phyloP scores from a whole-genome alignment of 2,888 invertebrate genomes.

The Caenorhabditis sp. region DNA sequence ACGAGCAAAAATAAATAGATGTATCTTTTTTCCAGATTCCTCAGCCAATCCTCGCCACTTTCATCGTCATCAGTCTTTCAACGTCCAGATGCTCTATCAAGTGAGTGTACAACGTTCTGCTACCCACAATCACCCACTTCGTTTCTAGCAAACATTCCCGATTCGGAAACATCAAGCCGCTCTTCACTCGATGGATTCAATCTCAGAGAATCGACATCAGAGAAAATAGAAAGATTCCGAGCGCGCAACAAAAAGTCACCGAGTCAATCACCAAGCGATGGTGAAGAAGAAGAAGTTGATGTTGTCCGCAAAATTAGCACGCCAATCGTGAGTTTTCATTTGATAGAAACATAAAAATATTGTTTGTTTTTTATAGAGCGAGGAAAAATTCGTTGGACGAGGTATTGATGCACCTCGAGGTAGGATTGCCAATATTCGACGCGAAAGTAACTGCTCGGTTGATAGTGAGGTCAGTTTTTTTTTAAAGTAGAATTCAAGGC shows the following conservation, averaged over 20 bases:
- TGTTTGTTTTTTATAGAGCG: conserved; percentile 21
- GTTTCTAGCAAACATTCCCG: conserved; percentile 36
- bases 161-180: conserved; percentile 50
- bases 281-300: conserved; percentile 14
- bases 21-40: background rate
- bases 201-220: conserved; percentile 25
- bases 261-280: conserved; percentile 18
- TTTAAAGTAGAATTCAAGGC: too few species aligned
- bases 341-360: background rate
- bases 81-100: conserved; percentile 34
- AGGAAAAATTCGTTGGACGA: conserved; percentile 35
- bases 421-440: conserved; percentile 63
- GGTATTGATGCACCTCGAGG: conserved; percentile 54
- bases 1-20: too few species aligned
- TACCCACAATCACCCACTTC: conserved; percentile 11
- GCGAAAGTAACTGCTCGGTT: conserved; percentile 64
- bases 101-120: background rate
- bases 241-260: conserved; percentile 7
- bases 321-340: conserved; percentile 5
- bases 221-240: conserved; percentile 28
- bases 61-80: conserved; percentile 27
- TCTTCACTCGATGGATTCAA: conserved; percentile 48
- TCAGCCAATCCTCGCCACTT: conserved; percentile 41
- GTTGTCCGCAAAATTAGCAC: conserved; percentile 15
- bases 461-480: too few species aligned